phyloP scores from a whole-genome alignment of 2,888 invertebrate species.

The Byasa hedistus region DNA sequence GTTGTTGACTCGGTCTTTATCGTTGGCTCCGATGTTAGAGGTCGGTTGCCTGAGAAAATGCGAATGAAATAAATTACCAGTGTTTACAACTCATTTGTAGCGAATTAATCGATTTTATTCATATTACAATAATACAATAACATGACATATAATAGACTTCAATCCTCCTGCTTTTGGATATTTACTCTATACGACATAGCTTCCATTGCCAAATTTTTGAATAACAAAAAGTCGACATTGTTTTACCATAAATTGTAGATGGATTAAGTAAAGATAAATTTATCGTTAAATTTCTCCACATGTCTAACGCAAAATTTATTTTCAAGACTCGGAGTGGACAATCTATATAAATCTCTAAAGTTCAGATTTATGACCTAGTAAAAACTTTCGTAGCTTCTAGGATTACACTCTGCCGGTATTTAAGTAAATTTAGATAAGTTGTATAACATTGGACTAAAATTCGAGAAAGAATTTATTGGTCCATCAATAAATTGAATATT shows the following conservation, averaged over 20 bases:
- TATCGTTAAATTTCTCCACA: not conserved
- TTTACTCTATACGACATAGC: not conserved
- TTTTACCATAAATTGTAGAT: not conserved
- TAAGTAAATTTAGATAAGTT: not conserved
- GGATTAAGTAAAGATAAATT: not conserved
- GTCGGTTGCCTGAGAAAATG: conserved; percentile 50
- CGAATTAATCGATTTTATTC: not conserved
- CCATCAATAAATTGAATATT: not conserved
- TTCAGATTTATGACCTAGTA: not conserved
- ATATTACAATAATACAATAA: not conserved
- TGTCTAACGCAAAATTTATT: not conserved
- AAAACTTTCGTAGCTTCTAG: not conserved
- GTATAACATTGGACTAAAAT: not conserved
- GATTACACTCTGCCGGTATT: not conserved
- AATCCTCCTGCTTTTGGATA: not conserved
- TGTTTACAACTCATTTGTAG: not conserved
- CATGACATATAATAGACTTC: not conserved
- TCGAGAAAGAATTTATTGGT: no score
- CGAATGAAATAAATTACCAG: not conserved
- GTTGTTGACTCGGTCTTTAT: conserved; percentile 87
- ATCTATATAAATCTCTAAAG: not conserved
- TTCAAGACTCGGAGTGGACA: not conserved
- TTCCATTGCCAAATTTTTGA: no score
- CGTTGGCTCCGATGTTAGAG: conserved; percentile 78
- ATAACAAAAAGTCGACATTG: not conserved